Evolutionary conservation across 1,140 invertebrate genomes (phyloP), one percentile per base, ranked within the genome.

Genomic region (Hermetia illucens): DNA sequence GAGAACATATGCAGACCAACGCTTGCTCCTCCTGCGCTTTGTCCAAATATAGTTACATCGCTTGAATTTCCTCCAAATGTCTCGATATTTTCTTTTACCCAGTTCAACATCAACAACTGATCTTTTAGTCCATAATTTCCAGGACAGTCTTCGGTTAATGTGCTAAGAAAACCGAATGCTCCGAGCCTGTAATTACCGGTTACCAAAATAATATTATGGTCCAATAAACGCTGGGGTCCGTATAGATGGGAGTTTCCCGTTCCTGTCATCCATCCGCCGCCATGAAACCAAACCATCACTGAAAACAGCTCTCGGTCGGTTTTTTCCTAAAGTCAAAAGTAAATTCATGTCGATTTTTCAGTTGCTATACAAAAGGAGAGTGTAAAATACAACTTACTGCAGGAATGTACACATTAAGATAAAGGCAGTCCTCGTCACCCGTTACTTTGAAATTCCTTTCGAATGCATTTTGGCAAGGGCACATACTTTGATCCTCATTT

Each of bases 151-250:
- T 62, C 61, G 15, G 49, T 65, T 17, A 66, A 62, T 4, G 68
- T 45, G 43, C 61, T 62, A 1, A 69, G 51, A 38, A 69, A 69
- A 1, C 72, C 73, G 10, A 77, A 50, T 2, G 70, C 64, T 45
- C 73, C 74, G 8, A 69, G 49, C 27, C 76, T 63, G 49, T 77
- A 79, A 44, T 77, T 77, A 5, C 78, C 49, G 0, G 74, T 77
- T 1, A 79, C 72, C 20, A 79, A 52, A 34, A 79, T 59, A 3
- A 76, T 62, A 34, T 76, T 64, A 31, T 68, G 63, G 41, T 71
- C 67, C 58, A 79, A 63, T 2, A 81, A 52, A 48, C 71, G 75
- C 38, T 72, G 68, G 1, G 73, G 65, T 16, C 25, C 44, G 40
- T 48, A 58, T 40, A 48, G 47, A 16, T 58, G 51, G 19, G 53